Evolutionary conservation across 2,797 vertebrate genomes (phyloP), one percentile per base, ranked within the genome.

Genomic region (Falco naumanni): DNA sequence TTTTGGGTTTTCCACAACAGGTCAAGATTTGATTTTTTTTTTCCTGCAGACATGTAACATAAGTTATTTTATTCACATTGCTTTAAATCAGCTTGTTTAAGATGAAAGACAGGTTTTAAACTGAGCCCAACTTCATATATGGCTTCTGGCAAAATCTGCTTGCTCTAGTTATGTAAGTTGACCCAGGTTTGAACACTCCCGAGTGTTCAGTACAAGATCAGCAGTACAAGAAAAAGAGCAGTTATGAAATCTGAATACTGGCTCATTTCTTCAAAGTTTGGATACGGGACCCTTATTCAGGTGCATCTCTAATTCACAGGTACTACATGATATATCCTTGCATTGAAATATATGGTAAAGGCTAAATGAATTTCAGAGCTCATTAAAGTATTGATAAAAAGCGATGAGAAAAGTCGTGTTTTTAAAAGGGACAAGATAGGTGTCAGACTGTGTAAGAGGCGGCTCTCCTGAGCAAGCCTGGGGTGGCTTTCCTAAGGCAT

Each of bases 401-500:
- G 20, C 61, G 91, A 53, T 9, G 31, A 77, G 45, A 74, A 87
- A 76, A 88, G 34, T 8, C 1, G 7, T 17, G 1, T 48, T 87
- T 94, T 82, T 19, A 24, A 41, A 77, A 89, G 48, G 34, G 57
- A 78, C 9, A n/a, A 57, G 29, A 59, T 16, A 6, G 41, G 45
- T 8, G 7, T 78, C 37, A 31, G 53, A 34, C 33, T 75, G 33
- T 48, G 14, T 37, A 71, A 81, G 57, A 84, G 48, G 51, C 21
- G 10, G 3, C 45, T 65, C 71, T 93, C 56, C 59, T 48, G 29
- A 63, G 50, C 0, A 3, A 84, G 66, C 25, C 51, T 70, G 56
- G 69, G 43, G 15, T n/a, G n/a, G 81, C 56, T 95, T 88, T 90
- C 69, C 82, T 61, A 75, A 85, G 47, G 82, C 72, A 87, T 86